Percentiles rank a stretch among this genome's conserved stretches.
Conservation (phyloP, 2,113 vertebrate species). For the Xiphophorus couchianus region DNA sequence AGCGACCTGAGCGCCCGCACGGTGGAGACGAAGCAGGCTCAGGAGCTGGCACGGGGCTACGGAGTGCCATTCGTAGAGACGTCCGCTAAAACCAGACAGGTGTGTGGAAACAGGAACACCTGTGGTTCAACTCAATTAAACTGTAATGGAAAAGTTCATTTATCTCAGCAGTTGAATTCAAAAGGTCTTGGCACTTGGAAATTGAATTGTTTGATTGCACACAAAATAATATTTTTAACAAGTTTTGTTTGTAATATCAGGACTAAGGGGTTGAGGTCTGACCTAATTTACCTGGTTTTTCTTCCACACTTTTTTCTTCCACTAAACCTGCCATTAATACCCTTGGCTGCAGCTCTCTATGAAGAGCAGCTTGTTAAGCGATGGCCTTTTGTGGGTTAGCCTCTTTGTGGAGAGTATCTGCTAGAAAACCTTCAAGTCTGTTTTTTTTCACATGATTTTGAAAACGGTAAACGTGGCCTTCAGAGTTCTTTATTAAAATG, state of each 20-base stretch:
- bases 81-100: conserved; percentile 89
- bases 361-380: no score
- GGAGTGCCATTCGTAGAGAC: conserved; percentile 87
- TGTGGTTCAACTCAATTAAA: neutral
- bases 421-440: no score
- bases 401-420: no score
- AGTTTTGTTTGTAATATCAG: no score
- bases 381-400: no score
- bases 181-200: no score
- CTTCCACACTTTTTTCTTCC: neutral
- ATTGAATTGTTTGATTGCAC: no score
- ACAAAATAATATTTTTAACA: no score
- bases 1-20: conserved; percentile 83
- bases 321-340: neutral
- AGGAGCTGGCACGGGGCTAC: conserved; percentile 84
- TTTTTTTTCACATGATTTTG: no score
- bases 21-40: conserved; percentile 83
- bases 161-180: neutral
- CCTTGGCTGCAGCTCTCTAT: no score
- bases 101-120: conserved; percentile 17
- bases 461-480: no score
- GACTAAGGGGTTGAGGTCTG: neutral
- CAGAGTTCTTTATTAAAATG: no score
- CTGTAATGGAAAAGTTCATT: neutral
- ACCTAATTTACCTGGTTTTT: neutral